phyloP scores from a whole-genome alignment of 2,797 vertebrate genomes.

The Argyrosomus regius region DNA sequence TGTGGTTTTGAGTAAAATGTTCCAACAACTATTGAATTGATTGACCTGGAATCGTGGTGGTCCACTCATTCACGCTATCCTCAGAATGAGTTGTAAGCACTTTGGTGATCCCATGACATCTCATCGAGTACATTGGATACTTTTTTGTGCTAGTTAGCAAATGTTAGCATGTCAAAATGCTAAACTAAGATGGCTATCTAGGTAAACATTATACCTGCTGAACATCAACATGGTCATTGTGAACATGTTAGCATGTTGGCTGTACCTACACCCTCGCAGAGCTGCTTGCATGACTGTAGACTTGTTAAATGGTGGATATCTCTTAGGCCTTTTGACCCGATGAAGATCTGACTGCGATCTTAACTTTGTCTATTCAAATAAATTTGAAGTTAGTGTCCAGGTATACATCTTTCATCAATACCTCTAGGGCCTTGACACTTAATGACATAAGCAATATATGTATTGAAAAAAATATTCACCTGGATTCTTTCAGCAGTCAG shows the following conservation, averaged over 20 bases:
- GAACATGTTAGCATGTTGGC: too few relatives aligned
- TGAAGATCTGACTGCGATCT: not conserved
- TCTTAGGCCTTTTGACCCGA: not conserved
- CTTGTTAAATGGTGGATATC: not conserved
- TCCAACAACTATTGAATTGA: not conserved
- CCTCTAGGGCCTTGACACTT: conserved; percentile 1
- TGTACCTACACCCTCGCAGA: not conserved
- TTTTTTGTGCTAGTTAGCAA: not conserved
- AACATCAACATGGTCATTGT: not conserved
- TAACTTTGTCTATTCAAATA: not conserved
- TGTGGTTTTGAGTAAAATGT: not conserved
- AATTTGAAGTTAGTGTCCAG: conserved; percentile 4
- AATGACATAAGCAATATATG: conserved; percentile 20
- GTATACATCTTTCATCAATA: conserved; percentile 17
- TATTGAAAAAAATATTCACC: conserved; percentile 41
- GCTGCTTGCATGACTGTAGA: not conserved
- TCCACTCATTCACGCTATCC: not conserved
- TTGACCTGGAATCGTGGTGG: not conserved
- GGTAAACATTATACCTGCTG: not conserved
- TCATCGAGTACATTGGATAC: too few relatives aligned
- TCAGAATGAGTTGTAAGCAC: not conserved
- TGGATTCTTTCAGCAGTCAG: conserved; percentile 25
- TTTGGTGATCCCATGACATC: too few relatives aligned
- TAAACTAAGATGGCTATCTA: not conserved
- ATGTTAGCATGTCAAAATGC: not conserved